Evolutionary conservation across 2,113 vertebrate genomes (phyloP), one percentile per base, ranked within the genome.

Genomic region (Ceyx cyanopectus): DNA sequence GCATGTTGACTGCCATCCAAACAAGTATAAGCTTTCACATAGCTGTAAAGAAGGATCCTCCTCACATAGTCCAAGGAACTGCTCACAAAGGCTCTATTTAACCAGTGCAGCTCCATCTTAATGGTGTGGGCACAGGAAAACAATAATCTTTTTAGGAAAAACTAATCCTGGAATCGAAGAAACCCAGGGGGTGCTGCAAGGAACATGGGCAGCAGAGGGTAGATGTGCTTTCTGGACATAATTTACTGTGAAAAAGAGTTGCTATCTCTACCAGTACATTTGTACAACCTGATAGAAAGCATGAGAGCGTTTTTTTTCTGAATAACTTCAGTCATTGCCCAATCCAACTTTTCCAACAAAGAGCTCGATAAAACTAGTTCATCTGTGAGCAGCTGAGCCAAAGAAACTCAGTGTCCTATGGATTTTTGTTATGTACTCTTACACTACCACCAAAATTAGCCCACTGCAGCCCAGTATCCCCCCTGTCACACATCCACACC

Each of bases 81-180:
- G 84, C 48, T 95, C 81, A 93, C 81, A 91, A 91, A 82, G 84
- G 20, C 67, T 69, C 63, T 81, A 51, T 87, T 96, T 80, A 89
- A 76, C 34, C 74, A 56, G 30, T 0, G 0, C 70, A 60, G 51
- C 24, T 74, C 78, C 56, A 62, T 78, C 67, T 89, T 24, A n/a
- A 51, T 43, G 88, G 54, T 1, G 19, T 51, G 13, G 56, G 70
- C 81, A 76, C 45, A 81, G 81, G 41, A 76, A 81, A 82, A 94
- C 77, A 96, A 79, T 46, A 18, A 51, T 10, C 43, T 67, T 77
- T 93, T 95, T 60, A 79, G 51, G 75, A 85, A 75, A 79, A 87
- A 48, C 8, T 6, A 61, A 82, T 76, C 43, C 81, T 69, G 43
- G 87, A 85, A 60, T 66, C 3, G 4, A 73, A 66, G 67, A 73